These are phyloP conservation scores for Hirtodrosophila trivittata DNA, from an alignment of 2,888 invertebrate species.

Conservation along the genomic window DNA sequence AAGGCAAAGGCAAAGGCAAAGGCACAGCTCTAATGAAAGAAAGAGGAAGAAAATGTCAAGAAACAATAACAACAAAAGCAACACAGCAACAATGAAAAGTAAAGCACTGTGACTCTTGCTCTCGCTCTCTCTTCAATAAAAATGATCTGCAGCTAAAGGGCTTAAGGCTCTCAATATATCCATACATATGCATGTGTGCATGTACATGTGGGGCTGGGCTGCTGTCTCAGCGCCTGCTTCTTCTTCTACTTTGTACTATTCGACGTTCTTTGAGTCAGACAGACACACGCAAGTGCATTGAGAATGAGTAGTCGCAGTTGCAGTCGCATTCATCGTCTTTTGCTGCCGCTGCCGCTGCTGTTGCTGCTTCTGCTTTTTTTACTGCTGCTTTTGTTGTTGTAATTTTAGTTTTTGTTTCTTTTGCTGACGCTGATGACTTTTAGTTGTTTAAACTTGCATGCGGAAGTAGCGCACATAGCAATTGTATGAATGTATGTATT, in stretches of 20 bases:
- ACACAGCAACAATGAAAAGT: constrained; percentile 40
- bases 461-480: constrained; percentile 64
- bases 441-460: constrained; percentile 71
- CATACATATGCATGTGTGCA: constrained; percentile 13
- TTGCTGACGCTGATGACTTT: constrained; percentile 58
- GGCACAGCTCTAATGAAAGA: constrained; percentile 45
- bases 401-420: constrained; percentile 26
- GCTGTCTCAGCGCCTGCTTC: constrained; percentile 17
- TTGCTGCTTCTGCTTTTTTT: constrained; percentile 20
- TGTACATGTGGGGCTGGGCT: constrained; percentile 36
- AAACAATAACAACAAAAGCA: constrained; percentile 26
- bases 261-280: constrained; percentile 51
- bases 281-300: constrained; percentile 49
- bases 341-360: constrained; percentile 3
- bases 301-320: constrained; percentile 41
- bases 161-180: constrained; percentile 15
- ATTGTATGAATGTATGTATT: constrained; percentile 46
- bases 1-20: constrained; percentile 40
- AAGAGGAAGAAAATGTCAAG: constrained; percentile 65
- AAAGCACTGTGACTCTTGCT: constrained; percentile 26
- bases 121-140: constrained; percentile 30
- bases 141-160: constrained; percentile 33
- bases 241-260: constrained; percentile 23
- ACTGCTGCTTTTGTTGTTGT: constrained; percentile 22
- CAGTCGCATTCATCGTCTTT: constrained; percentile 17